Conservation (phyloP, 2,888 invertebrate genomes). For the Dascillus cervinus region DNA sequence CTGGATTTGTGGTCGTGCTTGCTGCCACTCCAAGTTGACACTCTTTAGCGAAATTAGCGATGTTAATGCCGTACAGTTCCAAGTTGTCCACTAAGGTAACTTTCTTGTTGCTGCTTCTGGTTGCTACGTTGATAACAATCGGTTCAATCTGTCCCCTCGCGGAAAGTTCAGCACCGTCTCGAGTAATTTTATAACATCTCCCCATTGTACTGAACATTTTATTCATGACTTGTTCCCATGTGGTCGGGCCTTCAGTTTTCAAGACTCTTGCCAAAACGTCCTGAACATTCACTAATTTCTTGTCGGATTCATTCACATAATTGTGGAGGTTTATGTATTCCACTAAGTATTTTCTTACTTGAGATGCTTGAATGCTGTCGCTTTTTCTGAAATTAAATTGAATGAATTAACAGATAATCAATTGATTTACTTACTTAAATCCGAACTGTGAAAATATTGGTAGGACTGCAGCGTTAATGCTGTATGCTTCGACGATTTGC, state of each 20-base stretch:
- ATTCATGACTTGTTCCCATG: slow-evolving; percentile 66
- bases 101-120: slow-evolving; percentile 83
- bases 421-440: slow-evolving; percentile 41
- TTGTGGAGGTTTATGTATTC: slow-evolving; percentile 63
- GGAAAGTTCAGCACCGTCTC: slow-evolving; percentile 45
- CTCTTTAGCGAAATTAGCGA: slow-evolving; percentile 68
- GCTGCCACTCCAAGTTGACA: slow-evolving; percentile 84
- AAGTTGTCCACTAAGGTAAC: slow-evolving; percentile 87
- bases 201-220: slow-evolving; percentile 64
- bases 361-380: slow-evolving; percentile 39
- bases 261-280: slow-evolving; percentile 39
- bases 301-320: too few species aligned
- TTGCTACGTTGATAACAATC: slow-evolving; percentile 67
- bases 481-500: slow-evolving; percentile 57
- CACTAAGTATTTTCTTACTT: slow-evolving; percentile 60
- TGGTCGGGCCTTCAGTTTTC: slow-evolving; percentile 43
- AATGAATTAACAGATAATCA: slow-evolving; percentile 6
- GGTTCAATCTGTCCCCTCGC: slow-evolving; percentile 67
- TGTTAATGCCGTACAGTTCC: slow-evolving; percentile 76
- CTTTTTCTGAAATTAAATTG: slow-evolving; percentile 28
- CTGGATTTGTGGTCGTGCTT: slow-evolving; percentile 73
- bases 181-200: slow-evolving; percentile 56
- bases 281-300: slow-evolving; percentile 52
- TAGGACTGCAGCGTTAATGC: slow-evolving; percentile 58
- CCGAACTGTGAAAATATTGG: slow-evolving; percentile 55